These are phyloP conservation scores for Anthoscopus minutus DNA, from an alignment of 2,113 vertebrate genomes.

Conservation along the genomic window DNA sequence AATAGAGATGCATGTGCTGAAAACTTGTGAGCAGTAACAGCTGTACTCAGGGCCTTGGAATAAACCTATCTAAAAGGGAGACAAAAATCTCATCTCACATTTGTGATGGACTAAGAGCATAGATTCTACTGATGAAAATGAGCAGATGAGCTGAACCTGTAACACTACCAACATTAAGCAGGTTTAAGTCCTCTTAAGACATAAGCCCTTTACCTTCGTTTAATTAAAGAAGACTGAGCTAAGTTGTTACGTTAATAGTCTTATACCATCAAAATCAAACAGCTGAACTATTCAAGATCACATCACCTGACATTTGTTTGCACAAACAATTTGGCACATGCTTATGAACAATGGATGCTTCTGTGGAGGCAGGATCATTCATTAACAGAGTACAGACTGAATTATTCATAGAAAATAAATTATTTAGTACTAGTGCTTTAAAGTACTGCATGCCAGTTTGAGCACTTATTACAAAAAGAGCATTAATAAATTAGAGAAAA, in stretches of 20 bases:
- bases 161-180: background rate
- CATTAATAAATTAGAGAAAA: conserved; percentile 33
- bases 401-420: conserved; percentile 56
- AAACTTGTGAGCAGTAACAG: background rate
- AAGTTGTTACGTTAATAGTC: background rate
- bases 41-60: background rate
- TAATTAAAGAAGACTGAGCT: background rate
- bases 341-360: background rate
- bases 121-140: background rate
- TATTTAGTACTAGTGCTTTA: conserved; percentile 26
- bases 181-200: background rate
- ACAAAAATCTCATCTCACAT: background rate
- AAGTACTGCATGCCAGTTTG: background rate
- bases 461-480: conserved; percentile 16
- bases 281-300: background rate
- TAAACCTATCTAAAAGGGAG: background rate
- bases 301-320: background rate
- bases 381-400: background rate
- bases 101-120: background rate
- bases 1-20: background rate
- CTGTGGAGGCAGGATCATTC: background rate
- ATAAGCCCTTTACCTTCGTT: background rate
- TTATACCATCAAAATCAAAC: background rate
- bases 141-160: background rate
- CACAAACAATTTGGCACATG: background rate